phyloP scores from a whole-genome alignment of 1,140 invertebrate species.

The Ridgeia piscesae region DNA sequence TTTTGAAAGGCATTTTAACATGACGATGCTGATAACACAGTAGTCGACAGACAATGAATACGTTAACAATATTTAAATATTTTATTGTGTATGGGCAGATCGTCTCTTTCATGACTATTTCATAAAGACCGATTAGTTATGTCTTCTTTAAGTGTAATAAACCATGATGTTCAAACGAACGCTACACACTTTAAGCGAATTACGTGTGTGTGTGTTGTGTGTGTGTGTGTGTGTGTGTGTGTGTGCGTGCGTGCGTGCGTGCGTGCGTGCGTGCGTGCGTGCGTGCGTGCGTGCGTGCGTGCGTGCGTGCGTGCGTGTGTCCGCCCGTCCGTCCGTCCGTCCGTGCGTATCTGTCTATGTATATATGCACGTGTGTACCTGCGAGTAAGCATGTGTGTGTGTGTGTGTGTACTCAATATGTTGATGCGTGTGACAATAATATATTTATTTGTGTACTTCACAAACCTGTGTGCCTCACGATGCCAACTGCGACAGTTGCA shows the following conservation, averaged over 20 bases:
- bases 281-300: background rate
- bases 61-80: background rate
- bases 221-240: background rate
- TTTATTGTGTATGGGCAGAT: background rate
- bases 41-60: background rate
- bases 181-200: background rate
- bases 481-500: background rate
- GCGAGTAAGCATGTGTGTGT: background rate
- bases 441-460: no score
- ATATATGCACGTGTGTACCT: no score
- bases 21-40: background rate
- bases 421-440: background rate
- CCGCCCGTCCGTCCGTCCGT: no score
- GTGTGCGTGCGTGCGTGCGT: background rate
- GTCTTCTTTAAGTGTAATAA: background rate
- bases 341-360: no score
- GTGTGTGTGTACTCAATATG: background rate
- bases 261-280: background rate
- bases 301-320: no score
- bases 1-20: background rate
- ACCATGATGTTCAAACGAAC: background rate
- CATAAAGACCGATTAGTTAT: background rate
- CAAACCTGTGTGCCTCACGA: background rate
- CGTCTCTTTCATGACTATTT: background rate
- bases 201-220: background rate